Evolutionary conservation across 1,140 invertebrate genomes (phyloP).

Genomic region (Teleopsis dalmanni): DNA sequence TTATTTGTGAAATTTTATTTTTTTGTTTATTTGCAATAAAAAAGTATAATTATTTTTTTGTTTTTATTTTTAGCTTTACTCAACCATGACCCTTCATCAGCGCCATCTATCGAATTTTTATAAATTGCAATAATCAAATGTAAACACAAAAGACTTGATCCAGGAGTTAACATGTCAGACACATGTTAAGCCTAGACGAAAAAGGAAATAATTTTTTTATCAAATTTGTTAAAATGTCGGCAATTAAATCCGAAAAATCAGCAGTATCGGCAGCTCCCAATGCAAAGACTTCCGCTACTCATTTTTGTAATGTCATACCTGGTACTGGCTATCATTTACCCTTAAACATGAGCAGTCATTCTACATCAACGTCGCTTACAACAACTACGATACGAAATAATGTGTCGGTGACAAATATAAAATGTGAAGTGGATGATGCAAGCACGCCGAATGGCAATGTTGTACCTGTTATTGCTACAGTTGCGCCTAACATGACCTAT

Average conservation of each 20-base stretch:
- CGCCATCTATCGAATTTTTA: constrained; percentile 41
- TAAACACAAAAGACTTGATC: background rate
- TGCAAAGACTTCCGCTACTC: background rate
- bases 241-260: constrained; percentile 38
- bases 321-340: constrained; percentile 24
- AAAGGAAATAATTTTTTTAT: background rate
- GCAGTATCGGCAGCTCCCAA: too few relatives aligned
- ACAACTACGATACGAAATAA: constrained; percentile 28
- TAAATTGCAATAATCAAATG: constrained; percentile 27
- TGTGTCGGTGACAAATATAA: constrained; percentile 43
- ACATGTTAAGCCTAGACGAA: background rate
- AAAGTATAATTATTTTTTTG: background rate
- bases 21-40: background rate
- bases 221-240: constrained; percentile 30
- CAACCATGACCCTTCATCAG: constrained; percentile 40
- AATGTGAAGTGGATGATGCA: constrained; percentile 37
- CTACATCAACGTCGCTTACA: constrained; percentile 10
- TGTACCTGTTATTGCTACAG: constrained; percentile 36
- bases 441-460: constrained; percentile 31
- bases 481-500: background rate
- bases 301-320: background rate
- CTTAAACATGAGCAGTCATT: constrained; percentile 21
- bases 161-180: background rate
- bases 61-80: constrained; percentile 23
- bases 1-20: too few relatives aligned